Evolutionary conservation across 1,140 invertebrate species (phyloP), one percentile per base, ranked within the genome.

Genomic region (Diorhabda sublineata): DNA sequence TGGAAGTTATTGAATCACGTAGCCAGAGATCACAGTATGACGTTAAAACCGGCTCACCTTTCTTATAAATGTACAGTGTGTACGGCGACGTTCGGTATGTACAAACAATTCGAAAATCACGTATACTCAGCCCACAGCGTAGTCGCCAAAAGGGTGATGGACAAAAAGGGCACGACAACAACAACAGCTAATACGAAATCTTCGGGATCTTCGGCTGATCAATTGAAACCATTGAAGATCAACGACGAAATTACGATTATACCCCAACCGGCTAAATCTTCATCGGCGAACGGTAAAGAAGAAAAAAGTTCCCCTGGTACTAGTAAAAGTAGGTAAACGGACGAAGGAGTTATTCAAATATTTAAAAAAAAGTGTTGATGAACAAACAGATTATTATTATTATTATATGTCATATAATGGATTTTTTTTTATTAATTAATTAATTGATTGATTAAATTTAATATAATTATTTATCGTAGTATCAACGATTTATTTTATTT

Each of bases 41-140:
- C 91, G 9, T 82, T 96, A 68, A 96, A 96, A 78, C 94, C 94
- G 5, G 94, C 94, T 43, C 94, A 96, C 82, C 82, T 96, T 42
- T 95, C 93, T 5, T 96, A 96, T 85, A 97, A 96, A 81, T 97
- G 94, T 82, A 96, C 94, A 43, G 94, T 96, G 4, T 97, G 94
- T 81, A 95, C 94, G 63, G 93, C 94, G 59, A 96, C 94, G 6
- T 96, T 96, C 78, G 93, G 93, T 69, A 94, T 96, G 91, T 97
- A 97, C 84, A 94, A 94, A 82, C 91, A 95, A 75, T 97, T 97
- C 77, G 94, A 96, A 78, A 96, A 92, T 81, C 95, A 97, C 80
- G 94, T 97, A 2, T 96, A 96, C 76, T 93, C 92, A 3, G 93
- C 93, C 3, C 94, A 97, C 76, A 94, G 92, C 80, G 91, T 92